Conservation (phyloP, 1,140 invertebrate species). For the Palaemon carinicauda region DNA sequence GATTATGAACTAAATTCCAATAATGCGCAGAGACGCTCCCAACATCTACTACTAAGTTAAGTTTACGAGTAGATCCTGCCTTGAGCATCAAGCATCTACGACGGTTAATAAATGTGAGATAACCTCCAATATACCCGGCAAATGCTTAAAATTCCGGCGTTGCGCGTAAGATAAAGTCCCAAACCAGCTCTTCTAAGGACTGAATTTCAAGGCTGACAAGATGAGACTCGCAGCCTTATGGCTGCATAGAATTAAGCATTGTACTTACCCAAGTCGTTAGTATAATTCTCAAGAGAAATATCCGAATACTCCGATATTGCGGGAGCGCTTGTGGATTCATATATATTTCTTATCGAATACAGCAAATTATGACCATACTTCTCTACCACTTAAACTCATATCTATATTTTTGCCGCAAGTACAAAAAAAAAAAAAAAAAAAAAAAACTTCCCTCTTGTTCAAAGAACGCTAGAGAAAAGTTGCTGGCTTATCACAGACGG, state of each 20-base stretch:
- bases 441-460: no score
- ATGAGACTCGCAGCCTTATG: neutral
- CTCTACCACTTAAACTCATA: neutral
- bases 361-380: neutral
- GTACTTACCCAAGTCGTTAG: neutral
- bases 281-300: conserved; percentile 2
- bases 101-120: neutral
- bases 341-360: neutral
- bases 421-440: neutral
- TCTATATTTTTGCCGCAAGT: neutral
- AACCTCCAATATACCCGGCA: neutral
- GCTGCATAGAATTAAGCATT: neutral
- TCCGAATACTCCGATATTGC: neutral
- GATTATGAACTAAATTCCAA: no score
- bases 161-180: neutral
- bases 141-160: neutral
- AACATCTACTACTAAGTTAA: neutral
- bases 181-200: neutral
- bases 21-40: no score
- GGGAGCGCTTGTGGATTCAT: neutral
- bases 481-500: no score
- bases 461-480: neutral
- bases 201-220: neutral
- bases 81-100: neutral
- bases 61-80: neutral